These are phyloP conservation scores for Gobio occitaniae DNA, from an alignment of 2,797 vertebrate genomes.

Conservation along the genomic window DNA sequence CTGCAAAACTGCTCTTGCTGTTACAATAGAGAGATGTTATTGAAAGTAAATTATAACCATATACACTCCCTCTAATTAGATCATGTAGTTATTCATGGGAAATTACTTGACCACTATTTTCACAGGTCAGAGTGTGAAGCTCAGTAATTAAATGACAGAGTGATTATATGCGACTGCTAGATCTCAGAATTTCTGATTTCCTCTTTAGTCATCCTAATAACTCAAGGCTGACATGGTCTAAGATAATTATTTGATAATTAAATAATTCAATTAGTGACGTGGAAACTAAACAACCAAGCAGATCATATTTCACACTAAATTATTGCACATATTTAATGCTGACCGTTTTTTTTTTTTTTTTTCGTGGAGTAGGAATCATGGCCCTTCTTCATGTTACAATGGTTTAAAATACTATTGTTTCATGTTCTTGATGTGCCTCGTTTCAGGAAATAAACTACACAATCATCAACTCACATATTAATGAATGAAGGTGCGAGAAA, in stretches of 20 bases:
- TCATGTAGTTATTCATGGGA: slow-evolving; percentile 73
- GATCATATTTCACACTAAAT: slow-evolving; percentile 47
- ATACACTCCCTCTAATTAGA: slow-evolving; percentile 60
- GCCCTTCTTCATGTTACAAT: not conserved
- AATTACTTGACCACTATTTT: slow-evolving; percentile 77
- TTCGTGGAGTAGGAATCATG: not conserved
- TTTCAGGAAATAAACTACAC: not conserved
- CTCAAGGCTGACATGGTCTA: slow-evolving; percentile 72
- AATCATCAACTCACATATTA: no score
- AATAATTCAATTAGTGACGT: slow-evolving; percentile 71
- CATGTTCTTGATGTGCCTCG: not conserved
- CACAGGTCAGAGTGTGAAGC: slow-evolving; percentile 60
- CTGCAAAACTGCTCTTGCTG: not conserved
- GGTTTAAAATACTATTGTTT: not conserved
- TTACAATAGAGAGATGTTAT: slow-evolving; percentile 50
- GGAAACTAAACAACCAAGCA: slow-evolving; percentile 36
- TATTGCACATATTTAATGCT: slow-evolving; percentile 24
- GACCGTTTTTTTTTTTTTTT: not conserved
- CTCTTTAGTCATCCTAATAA: slow-evolving; percentile 78
- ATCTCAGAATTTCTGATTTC: slow-evolving; percentile 68
- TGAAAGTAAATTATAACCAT: slow-evolving; percentile 56
- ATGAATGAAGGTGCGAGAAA: not conserved
- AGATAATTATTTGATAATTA: slow-evolving; percentile 59
- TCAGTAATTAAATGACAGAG: slow-evolving; percentile 69
- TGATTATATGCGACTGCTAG: slow-evolving; percentile 71